Base-by-base conservation (phyloP, 2,888 invertebrate species). In the Hypercompe scribonia region DNA sequence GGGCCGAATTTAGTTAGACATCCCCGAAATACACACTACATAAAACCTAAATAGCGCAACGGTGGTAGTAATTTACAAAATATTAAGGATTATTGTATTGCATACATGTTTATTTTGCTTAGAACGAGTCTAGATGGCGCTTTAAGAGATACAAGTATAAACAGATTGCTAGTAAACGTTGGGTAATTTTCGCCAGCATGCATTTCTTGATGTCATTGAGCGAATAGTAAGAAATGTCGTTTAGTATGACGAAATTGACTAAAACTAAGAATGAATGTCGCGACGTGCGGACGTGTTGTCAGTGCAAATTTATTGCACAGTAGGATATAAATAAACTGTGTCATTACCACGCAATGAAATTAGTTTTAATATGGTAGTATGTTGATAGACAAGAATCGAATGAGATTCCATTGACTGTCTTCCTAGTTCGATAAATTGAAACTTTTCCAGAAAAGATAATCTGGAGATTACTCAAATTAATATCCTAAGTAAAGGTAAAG, bases 261-360 rank as follows among this genome's bases (percentile, higher is more conserved):
- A 28, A 58, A 61, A 69, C 63, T 42, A 69, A 63, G 24, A n/a
- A n/a, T 31, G 13, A 69, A 69, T 42, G 15, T 24, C 31, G 42
- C 63, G 31, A 24, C 42, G 31, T 31, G 10, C n/a, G 61, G 61
- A 69, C 39, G 39, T 69, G 68, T 58, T 39, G 61, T 31, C 68
- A 18, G 68, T 61, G 31, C 61, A 10, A 69, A 69, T 46, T 42
- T 63, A 68, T 61, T 50, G 24, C 21, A 33, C 42, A 34, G 34
- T 64, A 34, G 46, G 46, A 67, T 50, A 46, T 67, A n/a, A 65
- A 10, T 39, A 39, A 65, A 39, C 36, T 65, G 42, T 64, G 64
- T 64, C 64, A 34, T 21, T 64, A 24, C 64, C 64, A 64, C 64
- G 64, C 64, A 34, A 24, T 34, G 18, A 64, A 34, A 64, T 64